phyloP scores from a whole-genome alignment of 2,888 invertebrate species.

The Rutpela maculata region DNA sequence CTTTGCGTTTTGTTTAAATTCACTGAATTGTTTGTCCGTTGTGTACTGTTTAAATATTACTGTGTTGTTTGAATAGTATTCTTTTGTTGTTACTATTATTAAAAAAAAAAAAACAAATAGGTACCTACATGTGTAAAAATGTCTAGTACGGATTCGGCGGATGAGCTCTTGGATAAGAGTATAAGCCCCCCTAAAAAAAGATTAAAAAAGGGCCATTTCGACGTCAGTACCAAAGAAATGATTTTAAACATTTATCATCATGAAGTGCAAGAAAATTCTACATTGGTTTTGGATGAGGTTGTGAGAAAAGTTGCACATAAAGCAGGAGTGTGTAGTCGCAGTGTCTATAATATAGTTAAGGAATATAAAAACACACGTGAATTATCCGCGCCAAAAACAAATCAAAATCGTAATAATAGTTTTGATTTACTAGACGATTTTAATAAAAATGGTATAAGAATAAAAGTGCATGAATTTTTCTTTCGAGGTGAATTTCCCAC shows the following conservation, averaged over 20 bases:
- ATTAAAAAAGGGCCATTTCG: background rate
- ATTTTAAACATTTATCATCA: conserved; percentile 3
- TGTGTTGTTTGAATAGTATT: too few relatives aligned
- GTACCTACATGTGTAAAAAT: too few relatives aligned
- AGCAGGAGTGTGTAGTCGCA: background rate
- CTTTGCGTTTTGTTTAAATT: too few relatives aligned
- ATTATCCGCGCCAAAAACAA: background rate
- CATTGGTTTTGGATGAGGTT: background rate
- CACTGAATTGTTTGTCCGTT: too few relatives aligned
- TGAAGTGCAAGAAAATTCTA: conserved; percentile 1
- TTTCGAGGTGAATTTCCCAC: background rate
- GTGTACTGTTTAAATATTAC: too few relatives aligned
- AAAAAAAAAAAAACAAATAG: too few relatives aligned
- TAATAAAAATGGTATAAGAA: background rate
- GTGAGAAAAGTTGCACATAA: background rate
- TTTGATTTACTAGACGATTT: conserved; percentile 5
- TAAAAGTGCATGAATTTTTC: background rate
- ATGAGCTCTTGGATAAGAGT: background rate
- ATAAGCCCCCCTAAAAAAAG: conserved; percentile 2
- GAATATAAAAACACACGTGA: background rate
- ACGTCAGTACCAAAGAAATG: conserved; percentile 6
- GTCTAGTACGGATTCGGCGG: background rate
- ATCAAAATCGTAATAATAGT: background rate
- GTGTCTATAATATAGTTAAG: background rate
- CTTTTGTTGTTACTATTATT: too few relatives aligned